Evolutionary conservation across 2,113 vertebrate genomes (phyloP).

Genomic region (Peromyscus californicus): DNA sequence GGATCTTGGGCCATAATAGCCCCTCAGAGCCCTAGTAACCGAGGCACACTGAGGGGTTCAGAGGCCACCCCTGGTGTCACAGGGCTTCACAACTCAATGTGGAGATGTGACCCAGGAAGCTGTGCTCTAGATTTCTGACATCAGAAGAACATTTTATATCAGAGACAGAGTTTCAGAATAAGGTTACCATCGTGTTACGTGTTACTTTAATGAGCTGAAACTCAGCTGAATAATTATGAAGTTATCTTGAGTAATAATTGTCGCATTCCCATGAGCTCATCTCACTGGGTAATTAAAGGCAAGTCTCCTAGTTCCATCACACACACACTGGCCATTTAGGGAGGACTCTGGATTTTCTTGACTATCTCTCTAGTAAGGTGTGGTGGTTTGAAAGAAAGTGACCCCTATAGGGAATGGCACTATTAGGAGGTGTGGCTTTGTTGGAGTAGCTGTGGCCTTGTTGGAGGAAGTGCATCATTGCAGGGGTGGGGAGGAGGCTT

Average conservation of each 20-base stretch:
- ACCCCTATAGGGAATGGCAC: too few relatives aligned
- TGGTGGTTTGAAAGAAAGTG: too few relatives aligned
- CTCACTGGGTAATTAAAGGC: not conserved
- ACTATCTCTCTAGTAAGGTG: not conserved
- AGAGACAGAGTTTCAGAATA: not conserved
- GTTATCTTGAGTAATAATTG: not conserved
- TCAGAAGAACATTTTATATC: not conserved
- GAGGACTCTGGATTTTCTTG: not conserved
- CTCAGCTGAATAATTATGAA: not conserved
- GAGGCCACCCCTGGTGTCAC: not conserved
- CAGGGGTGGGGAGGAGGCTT: too few relatives aligned
- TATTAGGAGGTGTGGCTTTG: too few relatives aligned
- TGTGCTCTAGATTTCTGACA: not conserved
- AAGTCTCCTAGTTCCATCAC: not conserved
- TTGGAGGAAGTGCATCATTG: too few relatives aligned
- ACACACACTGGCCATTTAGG: not conserved
- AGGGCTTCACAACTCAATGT: not conserved
- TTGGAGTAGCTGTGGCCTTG: too few relatives aligned
- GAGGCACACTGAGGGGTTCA: not conserved
- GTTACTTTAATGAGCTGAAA: constrained; percentile 25
- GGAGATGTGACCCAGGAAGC: not conserved
- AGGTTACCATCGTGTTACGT: not conserved
- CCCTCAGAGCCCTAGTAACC: not conserved
- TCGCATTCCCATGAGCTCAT: not conserved
- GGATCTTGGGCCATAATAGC: not conserved